Evolutionary conservation across 2,797 vertebrate species (phyloP).

Genomic region (Petrocephalus sullivani): DNA sequence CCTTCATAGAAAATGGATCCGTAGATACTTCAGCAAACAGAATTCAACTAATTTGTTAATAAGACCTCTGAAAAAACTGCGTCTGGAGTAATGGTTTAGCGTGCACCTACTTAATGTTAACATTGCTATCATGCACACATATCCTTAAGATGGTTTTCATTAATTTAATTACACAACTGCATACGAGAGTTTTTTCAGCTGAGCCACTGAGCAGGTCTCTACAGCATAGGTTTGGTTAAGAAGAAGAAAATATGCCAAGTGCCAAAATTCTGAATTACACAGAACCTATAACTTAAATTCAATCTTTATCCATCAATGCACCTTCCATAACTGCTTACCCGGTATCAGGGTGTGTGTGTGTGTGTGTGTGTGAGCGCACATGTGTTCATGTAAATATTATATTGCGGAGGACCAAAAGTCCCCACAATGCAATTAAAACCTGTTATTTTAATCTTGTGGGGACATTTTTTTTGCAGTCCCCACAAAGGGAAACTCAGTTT

Average conservation of each 20-base stretch:
- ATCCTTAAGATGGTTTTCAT: neutral
- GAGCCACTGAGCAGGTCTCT: neutral
- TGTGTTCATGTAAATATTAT: neutral
- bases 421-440: neutral
- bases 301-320: neutral
- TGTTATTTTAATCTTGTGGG: neutral
- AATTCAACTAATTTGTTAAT: slow-evolving; percentile 42
- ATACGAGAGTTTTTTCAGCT: neutral
- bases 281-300: neutral
- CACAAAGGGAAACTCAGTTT: neutral
- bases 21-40: slow-evolving; percentile 42
- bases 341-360: neutral
- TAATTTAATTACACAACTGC: neutral
- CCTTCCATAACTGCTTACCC: neutral
- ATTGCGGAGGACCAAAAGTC: neutral
- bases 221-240: neutral
- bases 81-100: neutral
- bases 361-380: neutral
- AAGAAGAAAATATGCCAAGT: slow-evolving; percentile 27
- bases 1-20: slow-evolving; percentile 47
- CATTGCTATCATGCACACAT: neutral
- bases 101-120: slow-evolving; percentile 3
- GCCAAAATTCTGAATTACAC: slow-evolving; percentile 33
- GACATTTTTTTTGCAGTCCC: neutral
- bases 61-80: slow-evolving; percentile 12